Evolutionary conservation across 2,113 vertebrate species (phyloP).

Genomic region (Zootoca vivipara): DNA sequence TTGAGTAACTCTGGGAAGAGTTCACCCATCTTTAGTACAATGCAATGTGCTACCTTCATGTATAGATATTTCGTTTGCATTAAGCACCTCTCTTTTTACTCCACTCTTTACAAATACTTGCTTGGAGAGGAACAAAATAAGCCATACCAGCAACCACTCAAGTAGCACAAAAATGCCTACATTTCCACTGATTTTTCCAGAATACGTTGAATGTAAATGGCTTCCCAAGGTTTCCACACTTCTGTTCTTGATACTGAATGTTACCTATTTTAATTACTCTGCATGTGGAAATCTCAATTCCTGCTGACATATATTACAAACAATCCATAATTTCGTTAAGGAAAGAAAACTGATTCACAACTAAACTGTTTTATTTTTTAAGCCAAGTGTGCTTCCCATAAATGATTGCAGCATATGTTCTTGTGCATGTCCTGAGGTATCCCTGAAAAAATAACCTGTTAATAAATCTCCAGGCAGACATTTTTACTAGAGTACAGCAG

Average conservation of each 20-base stretch:
- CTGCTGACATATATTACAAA: slow-evolving; percentile 5
- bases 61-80: not conserved
- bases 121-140: not conserved
- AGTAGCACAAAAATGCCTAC: not conserved
- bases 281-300: not conserved
- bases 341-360: slow-evolving; percentile 24
- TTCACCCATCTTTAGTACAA: not conserved
- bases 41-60: not conserved
- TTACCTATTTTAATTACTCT: slow-evolving; percentile 7
- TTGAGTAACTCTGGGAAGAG: not conserved
- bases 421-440: slow-evolving; percentile 1
- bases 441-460: not conserved
- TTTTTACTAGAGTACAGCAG: slow-evolving; percentile 10
- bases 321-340: slow-evolving; percentile 19
- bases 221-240: not conserved
- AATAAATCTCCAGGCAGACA: slow-evolving; percentile 13
- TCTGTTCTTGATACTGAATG: slow-evolving; percentile 1
- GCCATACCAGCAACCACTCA: not conserved
- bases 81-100: not conserved
- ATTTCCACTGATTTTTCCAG: not conserved
- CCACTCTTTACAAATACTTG: not conserved
- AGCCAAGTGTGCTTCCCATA: slow-evolving; percentile 7
- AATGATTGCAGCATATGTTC: slow-evolving; percentile 15
- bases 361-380: slow-evolving; percentile 25
- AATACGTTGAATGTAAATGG: not conserved